Evolutionary conservation across 2,888 invertebrate genomes (phyloP).

Genomic region (Steinernema hermaphroditum): DNA sequence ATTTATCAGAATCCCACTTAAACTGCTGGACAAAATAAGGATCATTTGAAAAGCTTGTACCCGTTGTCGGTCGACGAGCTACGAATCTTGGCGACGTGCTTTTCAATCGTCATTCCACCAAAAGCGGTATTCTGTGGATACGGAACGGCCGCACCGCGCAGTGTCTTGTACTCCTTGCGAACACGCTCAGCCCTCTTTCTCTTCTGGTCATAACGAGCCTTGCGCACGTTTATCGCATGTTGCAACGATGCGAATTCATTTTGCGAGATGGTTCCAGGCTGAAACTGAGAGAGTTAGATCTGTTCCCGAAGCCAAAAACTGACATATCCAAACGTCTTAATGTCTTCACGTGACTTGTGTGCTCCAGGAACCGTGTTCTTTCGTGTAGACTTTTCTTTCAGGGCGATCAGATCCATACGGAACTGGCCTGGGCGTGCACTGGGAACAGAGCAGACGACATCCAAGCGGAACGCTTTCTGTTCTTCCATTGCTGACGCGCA

Average conservation of each 20-base stretch:
- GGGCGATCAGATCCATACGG: conserved; percentile 10
- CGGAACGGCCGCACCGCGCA: not conserved
- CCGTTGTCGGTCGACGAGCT: not conserved
- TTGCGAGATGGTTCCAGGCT: not conserved
- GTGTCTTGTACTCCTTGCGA: not conserved
- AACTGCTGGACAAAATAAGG: no score
- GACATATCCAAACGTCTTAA: not conserved
- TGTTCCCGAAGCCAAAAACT: not conserved
- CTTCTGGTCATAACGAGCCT: not conserved
- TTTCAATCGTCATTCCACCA: not conserved
- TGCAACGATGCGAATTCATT: not conserved
- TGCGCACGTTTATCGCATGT: not conserved
- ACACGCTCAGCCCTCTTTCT: not conserved
- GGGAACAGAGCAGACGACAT: not conserved
- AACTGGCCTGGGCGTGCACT: not conserved
- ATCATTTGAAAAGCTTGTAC: no score
- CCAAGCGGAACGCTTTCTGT: not conserved
- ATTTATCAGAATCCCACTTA: no score
- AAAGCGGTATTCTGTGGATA: not conserved
- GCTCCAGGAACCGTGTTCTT: not conserved
- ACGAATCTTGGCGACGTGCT: not conserved
- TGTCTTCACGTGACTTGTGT: not conserved
- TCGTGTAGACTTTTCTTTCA: not conserved
- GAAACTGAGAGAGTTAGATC: not conserved
- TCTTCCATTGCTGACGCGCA: not conserved